Percentiles rank a stretch among this genome's conserved stretches.
Evolutionary conservation across 2,888 invertebrate genomes (phyloP).

Genomic region (Pseudococcus jackbeardsleyi): DNA sequence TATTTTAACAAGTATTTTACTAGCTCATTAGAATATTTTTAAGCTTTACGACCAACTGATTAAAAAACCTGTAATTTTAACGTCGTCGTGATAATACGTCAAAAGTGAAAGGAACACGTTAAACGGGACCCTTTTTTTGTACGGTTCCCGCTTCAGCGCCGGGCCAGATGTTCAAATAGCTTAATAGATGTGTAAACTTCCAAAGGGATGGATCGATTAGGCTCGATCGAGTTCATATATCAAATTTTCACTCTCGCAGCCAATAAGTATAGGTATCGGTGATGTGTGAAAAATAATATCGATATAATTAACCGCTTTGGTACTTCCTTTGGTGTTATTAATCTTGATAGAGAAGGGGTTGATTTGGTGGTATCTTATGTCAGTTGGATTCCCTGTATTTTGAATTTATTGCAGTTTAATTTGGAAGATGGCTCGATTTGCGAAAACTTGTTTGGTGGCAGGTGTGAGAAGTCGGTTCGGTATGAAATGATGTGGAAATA

Average conservation of each 20-base stretch:
- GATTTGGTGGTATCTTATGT: background rate
- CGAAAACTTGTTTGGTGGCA: background rate
- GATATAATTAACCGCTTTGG: background rate
- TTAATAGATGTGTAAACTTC: constrained; percentile 24
- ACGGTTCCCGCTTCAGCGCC: background rate
- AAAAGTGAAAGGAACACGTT: constrained; percentile 35
- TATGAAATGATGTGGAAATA: too few species aligned
- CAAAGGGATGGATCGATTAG: background rate
- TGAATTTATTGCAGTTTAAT: background rate
- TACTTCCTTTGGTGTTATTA: background rate
- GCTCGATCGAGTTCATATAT: background rate
- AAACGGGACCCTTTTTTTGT: background rate
- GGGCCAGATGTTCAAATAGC: constrained; percentile 14
- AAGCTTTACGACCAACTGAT: background rate
- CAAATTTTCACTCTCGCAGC: background rate
- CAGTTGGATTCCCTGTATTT: background rate
- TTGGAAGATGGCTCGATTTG: background rate
- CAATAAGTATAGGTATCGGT: background rate
- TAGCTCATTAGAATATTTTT: background rate
- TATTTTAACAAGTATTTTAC: constrained; percentile 4
- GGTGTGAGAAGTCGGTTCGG: background rate
- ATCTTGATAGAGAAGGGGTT: background rate
- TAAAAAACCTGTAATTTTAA: constrained; percentile 39
- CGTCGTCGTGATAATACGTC: constrained; percentile 25
- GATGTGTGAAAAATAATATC: constrained; percentile 22